Evolutionary conservation across 2,797 vertebrate species (phyloP).

Genomic region (Hapalemur alaotrensis): DNA sequence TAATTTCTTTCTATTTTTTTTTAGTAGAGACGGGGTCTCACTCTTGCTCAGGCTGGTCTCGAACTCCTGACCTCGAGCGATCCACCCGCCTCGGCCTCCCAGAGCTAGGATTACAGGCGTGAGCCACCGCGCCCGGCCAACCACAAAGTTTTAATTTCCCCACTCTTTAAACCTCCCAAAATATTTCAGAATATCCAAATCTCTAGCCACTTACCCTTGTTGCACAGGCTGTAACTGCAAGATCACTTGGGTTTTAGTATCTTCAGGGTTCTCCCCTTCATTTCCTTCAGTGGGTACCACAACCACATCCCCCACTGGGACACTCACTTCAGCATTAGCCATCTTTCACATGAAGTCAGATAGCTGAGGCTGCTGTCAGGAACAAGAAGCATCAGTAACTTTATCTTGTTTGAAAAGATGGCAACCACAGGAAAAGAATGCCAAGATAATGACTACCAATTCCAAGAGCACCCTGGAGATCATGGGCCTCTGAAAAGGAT

Average conservation of each 20-base stretch:
- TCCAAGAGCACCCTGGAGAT: not conserved
- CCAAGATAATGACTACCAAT: not conserved
- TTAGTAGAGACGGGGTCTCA: no score
- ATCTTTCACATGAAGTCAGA: constrained; percentile 88
- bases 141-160: not conserved
- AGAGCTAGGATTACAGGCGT: no score
- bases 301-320: constrained; percentile 91
- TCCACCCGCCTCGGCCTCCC: no score
- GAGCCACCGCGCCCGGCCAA: no score
- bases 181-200: not conserved
- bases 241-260: constrained; percentile 93
- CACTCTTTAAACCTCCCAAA: not conserved
- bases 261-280: constrained; percentile 90
- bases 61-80: no score
- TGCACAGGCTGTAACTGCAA: constrained; percentile 93
- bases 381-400: constrained; percentile 52
- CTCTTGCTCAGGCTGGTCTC: no score
- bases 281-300: constrained; percentile 90
- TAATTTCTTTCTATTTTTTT: no score
- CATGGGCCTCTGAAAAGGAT: not conserved
- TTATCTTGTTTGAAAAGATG: constrained; percentile 16
- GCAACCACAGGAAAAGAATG: not conserved
- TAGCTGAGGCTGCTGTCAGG: constrained; percentile 55
- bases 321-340: constrained; percentile 92
- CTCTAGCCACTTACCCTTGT: constrained; percentile 88